These are phyloP conservation scores for Anguilla pacifica DNA, from an alignment of 2,797 vertebrate genomes.

Conservation along the genomic window DNA sequence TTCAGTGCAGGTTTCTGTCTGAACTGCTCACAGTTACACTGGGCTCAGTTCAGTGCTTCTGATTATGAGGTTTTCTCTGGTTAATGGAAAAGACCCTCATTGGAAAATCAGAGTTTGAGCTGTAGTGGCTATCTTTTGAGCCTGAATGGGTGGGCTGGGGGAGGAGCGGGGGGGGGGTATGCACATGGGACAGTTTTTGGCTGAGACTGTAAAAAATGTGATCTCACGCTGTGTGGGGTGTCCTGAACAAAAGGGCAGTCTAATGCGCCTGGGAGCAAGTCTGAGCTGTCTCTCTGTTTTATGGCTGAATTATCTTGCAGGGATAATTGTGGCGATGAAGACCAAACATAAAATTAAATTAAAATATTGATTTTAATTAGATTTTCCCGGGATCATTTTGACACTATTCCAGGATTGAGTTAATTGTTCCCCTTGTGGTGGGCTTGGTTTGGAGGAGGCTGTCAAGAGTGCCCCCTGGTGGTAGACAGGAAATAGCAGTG, in stretches of 20 bases:
- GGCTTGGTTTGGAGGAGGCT: background rate
- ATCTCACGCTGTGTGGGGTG: background rate
- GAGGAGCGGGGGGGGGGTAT: too few relatives aligned
- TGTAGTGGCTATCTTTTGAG: background rate
- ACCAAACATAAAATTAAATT: constrained; percentile 17
- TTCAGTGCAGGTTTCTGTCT: background rate
- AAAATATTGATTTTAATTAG: background rate
- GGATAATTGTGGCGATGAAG: constrained; percentile 9
- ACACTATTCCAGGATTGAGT: background rate
- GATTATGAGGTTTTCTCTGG: background rate
- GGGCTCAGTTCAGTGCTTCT: background rate
- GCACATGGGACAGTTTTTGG: background rate
- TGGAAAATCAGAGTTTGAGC: background rate
- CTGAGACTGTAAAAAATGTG: background rate
- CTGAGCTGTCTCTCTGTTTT: background rate
- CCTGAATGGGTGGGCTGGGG: background rate
- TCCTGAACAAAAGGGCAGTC: background rate
- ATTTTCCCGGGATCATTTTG: constrained; percentile 1
- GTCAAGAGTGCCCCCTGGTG: constrained; percentile 23
- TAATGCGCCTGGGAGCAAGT: too few relatives aligned
- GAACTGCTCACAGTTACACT: constrained; percentile 16
- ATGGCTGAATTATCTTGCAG: constrained; percentile 17
- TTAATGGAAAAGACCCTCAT: background rate
- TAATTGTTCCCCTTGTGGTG: background rate
- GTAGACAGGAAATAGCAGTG: background rate